Percentiles rank a stretch among this genome's conserved stretches.
Evolutionary conservation across 2,888 invertebrate genomes (phyloP).

Genomic region (Deroplatys truncata): DNA sequence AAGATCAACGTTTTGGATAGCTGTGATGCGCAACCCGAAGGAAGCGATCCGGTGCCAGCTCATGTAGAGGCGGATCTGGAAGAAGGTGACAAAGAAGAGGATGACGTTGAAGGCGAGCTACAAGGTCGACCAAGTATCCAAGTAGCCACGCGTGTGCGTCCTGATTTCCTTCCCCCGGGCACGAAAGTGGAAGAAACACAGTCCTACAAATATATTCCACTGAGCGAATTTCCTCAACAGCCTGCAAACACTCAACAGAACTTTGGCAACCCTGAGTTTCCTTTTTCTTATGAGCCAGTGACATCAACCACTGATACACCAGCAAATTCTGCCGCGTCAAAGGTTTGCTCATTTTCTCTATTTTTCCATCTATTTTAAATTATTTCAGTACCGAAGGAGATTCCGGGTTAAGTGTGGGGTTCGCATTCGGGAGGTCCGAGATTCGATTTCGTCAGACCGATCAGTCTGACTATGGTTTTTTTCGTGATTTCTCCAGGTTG

Average conservation of each 20-base stretch:
- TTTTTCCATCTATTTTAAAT: background rate
- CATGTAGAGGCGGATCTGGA: conserved; percentile 43
- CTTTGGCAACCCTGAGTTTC: background rate
- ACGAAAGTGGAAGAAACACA: conserved; percentile 4
- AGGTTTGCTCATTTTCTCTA: background rate
- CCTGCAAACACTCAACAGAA: background rate
- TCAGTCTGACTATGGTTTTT: too few species aligned
- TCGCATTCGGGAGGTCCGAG: too few species aligned
- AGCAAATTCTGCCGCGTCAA: background rate
- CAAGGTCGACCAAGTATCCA: conserved; percentile 58
- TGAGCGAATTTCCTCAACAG: background rate
- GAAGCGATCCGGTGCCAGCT: conserved; percentile 46
- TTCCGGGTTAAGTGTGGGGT: too few species aligned
- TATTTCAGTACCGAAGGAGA: too few species aligned
- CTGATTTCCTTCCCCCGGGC: conserved; percentile 50
- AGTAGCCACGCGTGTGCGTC: conserved; percentile 60
- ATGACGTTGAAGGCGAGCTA: conserved; percentile 48
- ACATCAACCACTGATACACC: background rate
- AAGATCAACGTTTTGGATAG: conserved; percentile 87
- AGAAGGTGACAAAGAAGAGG: conserved; percentile 37
- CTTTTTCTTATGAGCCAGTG: background rate
- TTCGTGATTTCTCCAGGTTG: too few species aligned
- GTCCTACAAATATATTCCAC: background rate
- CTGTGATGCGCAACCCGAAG: conserved; percentile 54
- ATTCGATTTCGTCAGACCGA: too few species aligned